Evolutionary conservation across 2,888 invertebrate species (phyloP).

Genomic region (Lycophotia porphyrea): DNA sequence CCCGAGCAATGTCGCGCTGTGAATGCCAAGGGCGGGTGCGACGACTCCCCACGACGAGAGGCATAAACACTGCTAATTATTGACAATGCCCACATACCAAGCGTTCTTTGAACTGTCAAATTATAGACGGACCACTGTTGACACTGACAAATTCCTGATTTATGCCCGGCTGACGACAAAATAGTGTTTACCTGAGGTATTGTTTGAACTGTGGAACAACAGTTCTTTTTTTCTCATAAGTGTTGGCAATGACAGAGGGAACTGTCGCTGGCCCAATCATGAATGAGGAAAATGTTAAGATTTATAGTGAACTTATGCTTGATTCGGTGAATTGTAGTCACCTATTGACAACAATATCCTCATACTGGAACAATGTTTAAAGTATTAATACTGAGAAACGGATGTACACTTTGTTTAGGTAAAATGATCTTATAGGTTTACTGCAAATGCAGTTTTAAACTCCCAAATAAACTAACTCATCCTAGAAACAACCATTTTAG

Average conservation of each 20-base stretch:
- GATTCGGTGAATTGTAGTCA: slow-evolving; percentile 28
- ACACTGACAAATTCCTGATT: slow-evolving; percentile 31
- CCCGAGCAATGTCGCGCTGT: slow-evolving; percentile 60
- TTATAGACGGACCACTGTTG: slow-evolving; percentile 23
- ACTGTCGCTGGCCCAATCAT: not conserved
- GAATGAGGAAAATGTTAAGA: slow-evolving; percentile 25
- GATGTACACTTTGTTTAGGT: not conserved
- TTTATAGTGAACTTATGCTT: too few relatives aligned
- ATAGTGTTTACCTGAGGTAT: slow-evolving; percentile 9
- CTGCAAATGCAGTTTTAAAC: not conserved
- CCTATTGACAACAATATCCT: not conserved
- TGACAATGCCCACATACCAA: slow-evolving; percentile 45
- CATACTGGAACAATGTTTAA: not conserved
- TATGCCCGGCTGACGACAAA: not conserved
- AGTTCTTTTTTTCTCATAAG: not conserved
- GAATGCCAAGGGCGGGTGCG: slow-evolving; percentile 74
- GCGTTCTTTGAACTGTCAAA: slow-evolving; percentile 58
- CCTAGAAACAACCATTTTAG: slow-evolving; percentile 6
- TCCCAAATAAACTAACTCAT: not conserved
- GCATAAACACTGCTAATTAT: slow-evolving; percentile 61
- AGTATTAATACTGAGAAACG: slow-evolving; percentile 11
- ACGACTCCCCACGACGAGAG: slow-evolving; percentile 54
- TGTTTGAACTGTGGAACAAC: slow-evolving; percentile 15
- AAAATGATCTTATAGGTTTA: not conserved
- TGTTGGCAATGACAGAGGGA: slow-evolving; percentile 2